Conservation (phyloP, 2,888 invertebrate genomes). For the Hesperia comma region DNA sequence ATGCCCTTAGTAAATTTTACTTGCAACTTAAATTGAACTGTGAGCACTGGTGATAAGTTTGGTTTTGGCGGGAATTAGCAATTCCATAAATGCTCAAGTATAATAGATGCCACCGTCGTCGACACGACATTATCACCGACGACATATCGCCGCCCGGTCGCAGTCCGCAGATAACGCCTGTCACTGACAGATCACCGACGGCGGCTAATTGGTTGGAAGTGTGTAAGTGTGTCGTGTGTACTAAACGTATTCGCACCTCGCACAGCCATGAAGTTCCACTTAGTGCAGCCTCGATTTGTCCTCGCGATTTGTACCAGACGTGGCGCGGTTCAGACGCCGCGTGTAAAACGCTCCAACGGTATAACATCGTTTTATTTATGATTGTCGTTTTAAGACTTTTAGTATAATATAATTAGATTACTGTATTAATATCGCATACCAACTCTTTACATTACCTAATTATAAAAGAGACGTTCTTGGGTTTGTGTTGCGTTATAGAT, state of each 20-base stretch:
- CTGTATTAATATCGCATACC: too few relatives aligned
- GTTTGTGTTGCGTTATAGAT: too few relatives aligned
- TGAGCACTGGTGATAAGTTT: too few relatives aligned
- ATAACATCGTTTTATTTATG: not conserved
- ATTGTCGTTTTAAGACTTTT: too few relatives aligned
- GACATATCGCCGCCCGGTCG: not conserved
- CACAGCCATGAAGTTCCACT: conserved; percentile 44
- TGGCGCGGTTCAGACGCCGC: conserved; percentile 12
- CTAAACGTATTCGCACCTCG: conserved; percentile 46
- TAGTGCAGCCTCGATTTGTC: conserved; percentile 37
- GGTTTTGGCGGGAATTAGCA: too few relatives aligned
- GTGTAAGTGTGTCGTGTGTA: conserved; percentile 47
- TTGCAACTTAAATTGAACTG: too few relatives aligned
- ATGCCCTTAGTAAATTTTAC: too few relatives aligned
- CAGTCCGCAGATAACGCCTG: conserved; percentile 20
- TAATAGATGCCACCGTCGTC: conserved; percentile 2
- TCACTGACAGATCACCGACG: conserved; percentile 33
- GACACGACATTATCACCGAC: too few relatives aligned
- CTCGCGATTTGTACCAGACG: conserved; percentile 1
- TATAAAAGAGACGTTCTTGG: too few relatives aligned
- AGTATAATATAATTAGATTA: too few relatives aligned
- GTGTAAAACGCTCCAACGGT: conserved; percentile 4
- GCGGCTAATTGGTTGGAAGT: conserved; percentile 46
- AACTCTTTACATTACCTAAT: too few relatives aligned
- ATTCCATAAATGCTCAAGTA: too few relatives aligned